Percentiles rank a stretch among this genome's conserved stretches.
Evolutionary conservation across 1,140 invertebrate genomes (phyloP).

Genomic region (Drosophila pandora): DNA sequence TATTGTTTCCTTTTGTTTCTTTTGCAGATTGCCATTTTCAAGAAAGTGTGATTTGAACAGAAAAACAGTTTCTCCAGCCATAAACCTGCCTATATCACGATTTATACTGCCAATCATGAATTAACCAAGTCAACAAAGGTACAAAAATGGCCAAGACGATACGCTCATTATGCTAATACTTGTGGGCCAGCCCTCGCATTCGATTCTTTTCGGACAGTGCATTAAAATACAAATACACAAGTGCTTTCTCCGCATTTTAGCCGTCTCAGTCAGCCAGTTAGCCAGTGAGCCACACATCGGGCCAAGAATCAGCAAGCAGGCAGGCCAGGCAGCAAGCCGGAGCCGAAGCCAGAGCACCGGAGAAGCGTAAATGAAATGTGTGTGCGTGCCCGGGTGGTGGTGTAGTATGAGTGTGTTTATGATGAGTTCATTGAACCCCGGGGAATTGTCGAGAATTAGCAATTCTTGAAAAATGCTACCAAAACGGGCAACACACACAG

Average conservation of each 20-base stretch:
- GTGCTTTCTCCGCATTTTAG: slow-evolving; percentile 78
- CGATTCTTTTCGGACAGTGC: slow-evolving; percentile 29
- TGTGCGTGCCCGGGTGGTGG: slow-evolving; percentile 45
- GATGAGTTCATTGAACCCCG: slow-evolving; percentile 77
- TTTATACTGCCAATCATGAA: slow-evolving; percentile 7
- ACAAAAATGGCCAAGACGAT: slow-evolving; percentile 21
- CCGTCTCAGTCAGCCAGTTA: slow-evolving; percentile 15
- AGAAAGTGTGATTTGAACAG: slow-evolving; percentile 15
- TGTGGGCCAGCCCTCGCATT: slow-evolving; percentile 34
- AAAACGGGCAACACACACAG: slow-evolving; percentile 71
- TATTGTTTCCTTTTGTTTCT: too few relatives aligned
- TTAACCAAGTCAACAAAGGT: slow-evolving; percentile 38
- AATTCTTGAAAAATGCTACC: slow-evolving; percentile 82
- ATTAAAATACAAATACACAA: slow-evolving; percentile 62
- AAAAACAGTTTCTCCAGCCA: slow-evolving; percentile 14
- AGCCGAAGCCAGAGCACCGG: slow-evolving; percentile 14
- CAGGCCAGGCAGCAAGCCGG: slow-evolving; percentile 50
- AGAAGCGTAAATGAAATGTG: slow-evolving; percentile 73
- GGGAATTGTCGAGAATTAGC: slow-evolving; percentile 82
- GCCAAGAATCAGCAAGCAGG: slow-evolving; percentile 59
- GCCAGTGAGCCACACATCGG: slow-evolving; percentile 21
- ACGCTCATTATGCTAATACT: slow-evolving; percentile 42
- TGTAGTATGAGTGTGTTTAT: slow-evolving; percentile 58
- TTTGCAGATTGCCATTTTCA: slow-evolving; percentile 2
- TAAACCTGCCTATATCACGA: slow-evolving; percentile 1